These are phyloP conservation scores for Penaeus vannamei DNA, from an alignment of 1,140 invertebrate genomes.

Conservation along the genomic window DNA sequence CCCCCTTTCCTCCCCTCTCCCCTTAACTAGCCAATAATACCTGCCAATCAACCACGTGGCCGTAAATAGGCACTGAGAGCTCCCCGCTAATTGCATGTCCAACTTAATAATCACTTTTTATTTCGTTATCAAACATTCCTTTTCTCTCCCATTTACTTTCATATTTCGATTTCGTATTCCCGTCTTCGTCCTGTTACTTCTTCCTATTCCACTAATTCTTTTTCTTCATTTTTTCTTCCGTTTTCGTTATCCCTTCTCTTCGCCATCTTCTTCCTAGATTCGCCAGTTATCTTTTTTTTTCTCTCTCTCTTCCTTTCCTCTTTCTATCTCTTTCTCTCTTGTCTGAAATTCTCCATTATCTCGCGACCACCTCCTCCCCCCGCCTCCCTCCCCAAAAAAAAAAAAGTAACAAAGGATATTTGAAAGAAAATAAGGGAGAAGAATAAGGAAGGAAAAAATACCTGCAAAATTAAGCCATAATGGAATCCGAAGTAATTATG, in stretches of 20 bases:
- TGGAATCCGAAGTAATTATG: no score
- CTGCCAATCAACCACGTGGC: no score
- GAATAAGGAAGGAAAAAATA: background rate
- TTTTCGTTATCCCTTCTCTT: background rate
- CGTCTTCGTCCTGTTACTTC: background rate
- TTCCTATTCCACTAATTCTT: background rate
- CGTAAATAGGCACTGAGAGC: no score
- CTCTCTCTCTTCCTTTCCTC: constrained; percentile 35
- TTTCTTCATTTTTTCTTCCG: background rate
- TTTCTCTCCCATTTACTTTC: background rate
- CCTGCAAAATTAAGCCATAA: no score
- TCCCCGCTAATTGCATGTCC: no score
- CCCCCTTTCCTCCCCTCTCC: background rate
- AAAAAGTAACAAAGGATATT: background rate
- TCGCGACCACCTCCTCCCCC: background rate
- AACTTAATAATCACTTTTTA: no score
- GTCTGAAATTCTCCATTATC: background rate
- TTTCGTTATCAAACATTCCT: no score
- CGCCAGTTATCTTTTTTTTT: constrained; percentile 13
- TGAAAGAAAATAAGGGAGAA: background rate
- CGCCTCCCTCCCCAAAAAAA: background rate
- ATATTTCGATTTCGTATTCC: background rate
- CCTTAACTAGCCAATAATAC: no score
- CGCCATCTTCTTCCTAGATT: background rate
- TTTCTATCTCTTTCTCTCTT: background rate